Base-by-base conservation (phyloP, 2,888 invertebrate species). In the Harmothoe impar region DNA sequence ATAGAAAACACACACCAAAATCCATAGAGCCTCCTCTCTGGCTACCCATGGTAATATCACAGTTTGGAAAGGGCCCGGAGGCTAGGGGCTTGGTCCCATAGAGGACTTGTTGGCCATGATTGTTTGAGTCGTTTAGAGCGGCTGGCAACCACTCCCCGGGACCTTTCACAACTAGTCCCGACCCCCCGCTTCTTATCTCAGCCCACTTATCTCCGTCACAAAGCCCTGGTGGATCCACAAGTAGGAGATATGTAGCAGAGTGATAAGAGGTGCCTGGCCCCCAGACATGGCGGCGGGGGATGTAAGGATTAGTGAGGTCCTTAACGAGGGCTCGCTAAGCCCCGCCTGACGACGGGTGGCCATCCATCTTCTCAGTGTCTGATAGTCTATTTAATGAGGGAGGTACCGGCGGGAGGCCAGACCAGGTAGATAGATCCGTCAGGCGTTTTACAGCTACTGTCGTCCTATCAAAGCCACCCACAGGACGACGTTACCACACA, bases 131-230 rank as follows among this genome's bases (percentile, higher is more conserved):
- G 17, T 29, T 72, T 72, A 72, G 29, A 72, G 62, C 20, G 3
- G 43, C 43, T 43, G 10, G 43, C 5, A 43, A 10, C 62, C 29
- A 72, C 15, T 72, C 72, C 25, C 15, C 31, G 7, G 29, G 72
- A 31, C 72, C 72, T 72, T 72, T 72, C 72, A 72, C 29, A 25
- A 72, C n/a, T 25, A 15, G 0, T 5, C 62, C 72, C 25, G 72
- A 31, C 29, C 72, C 29, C 29, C 25, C 1, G 72, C 31, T 25
- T 25, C 72, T 72, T 29, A 72, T 72, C 72, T 72, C 7, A 17
- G 15, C 25, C 25, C 72, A 72, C 72, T 29, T 72, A 72, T 72
- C 72, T 72, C 72, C 31, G 29, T 15, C 72, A 72, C 72, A 72
- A 72, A 25, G 72, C 12, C 20, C 5, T 20, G 25, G 10, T n/a